Evolutionary conservation across 2,113 vertebrate species (phyloP), one percentile per base, ranked within the genome.

Genomic region (Sitta europaea): DNA sequence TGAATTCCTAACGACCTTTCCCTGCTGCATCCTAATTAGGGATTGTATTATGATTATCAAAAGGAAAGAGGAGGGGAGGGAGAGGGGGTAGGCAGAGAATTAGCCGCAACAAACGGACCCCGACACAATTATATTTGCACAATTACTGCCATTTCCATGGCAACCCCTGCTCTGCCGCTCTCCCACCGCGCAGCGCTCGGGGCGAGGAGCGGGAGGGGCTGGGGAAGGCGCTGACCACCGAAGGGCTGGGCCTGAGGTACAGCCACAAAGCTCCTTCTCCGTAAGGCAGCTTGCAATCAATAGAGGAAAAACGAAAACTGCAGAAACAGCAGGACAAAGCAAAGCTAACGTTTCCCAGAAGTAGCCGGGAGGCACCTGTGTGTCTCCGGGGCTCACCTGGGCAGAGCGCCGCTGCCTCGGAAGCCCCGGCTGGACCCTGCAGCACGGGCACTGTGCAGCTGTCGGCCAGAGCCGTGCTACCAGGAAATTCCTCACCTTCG

Each of bases 121-220:
- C 25, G 28, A 93, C 92, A 96, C 90, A 94, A 95, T 96, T 63
- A 45, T 58, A 75, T 92, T 95, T 96, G 97, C 95, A 91, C 95
- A 94, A 94, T 92, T 88, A 72, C 84, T 86, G 85, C 89, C 92
- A 93, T 96, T 90, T 70, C 95, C 94, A 95, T 95, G 85, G 91
- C 73, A 96, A 96, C 85, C 27, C 5, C 70, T 3, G 42, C 85
- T 58, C 4, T 73, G 88, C 74, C 62, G 57, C 87, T 51, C 92
- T 90, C 88, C 88, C 84, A 20, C 78, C 31, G 27, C 65, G 38
- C 65, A 5, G 29, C 74, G 28, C 88, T 59, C 40, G 10, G 40
- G 82, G 48, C 57, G 48, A 11, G 2, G 27, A 40, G 88, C 77
- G 66, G 79, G 50, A 50, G 92, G 71, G 42, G 85, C n/a, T 8